Evolutionary conservation across 2,113 vertebrate genomes (phyloP).

Genomic region (Dasyprocta punctata): DNA sequence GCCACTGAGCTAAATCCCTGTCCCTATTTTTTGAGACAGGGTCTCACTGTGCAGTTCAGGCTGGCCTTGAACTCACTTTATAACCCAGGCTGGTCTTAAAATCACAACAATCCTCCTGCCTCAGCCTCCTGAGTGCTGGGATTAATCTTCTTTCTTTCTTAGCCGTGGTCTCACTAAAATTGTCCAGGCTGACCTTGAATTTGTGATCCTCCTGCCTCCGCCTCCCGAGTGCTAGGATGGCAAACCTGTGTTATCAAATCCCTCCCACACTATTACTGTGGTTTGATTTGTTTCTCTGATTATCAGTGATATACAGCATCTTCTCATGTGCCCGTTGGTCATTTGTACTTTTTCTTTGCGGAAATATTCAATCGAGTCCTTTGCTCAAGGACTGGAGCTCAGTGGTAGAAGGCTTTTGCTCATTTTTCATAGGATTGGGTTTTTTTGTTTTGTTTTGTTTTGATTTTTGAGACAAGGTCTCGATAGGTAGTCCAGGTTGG

Average conservation of each 20-base stretch:
- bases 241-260: background rate
- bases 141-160: background rate
- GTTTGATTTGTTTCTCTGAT: background rate
- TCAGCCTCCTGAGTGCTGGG: too few species aligned
- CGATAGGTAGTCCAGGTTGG: background rate
- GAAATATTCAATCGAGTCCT: background rate
- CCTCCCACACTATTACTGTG: background rate
- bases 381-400: background rate
- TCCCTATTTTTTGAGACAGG: too few species aligned
- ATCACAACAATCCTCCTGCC: too few species aligned
- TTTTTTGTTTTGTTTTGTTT: background rate
- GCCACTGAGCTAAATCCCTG: too few species aligned
- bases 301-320: background rate
- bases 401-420: background rate
- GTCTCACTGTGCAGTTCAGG: too few species aligned
- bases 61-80: too few species aligned
- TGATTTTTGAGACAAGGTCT: background rate
- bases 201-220: background rate
- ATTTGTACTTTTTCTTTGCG: background rate
- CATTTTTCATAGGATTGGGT: background rate
- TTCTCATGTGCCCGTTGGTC: background rate
- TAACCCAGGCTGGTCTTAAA: too few species aligned
- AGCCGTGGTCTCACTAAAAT: background rate
- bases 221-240: background rate
- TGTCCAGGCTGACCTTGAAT: background rate